Evolutionary conservation across 2,797 vertebrate species (phyloP), one percentile per base, ranked within the genome.

Genomic region (Propithecus perrieri): DNA sequence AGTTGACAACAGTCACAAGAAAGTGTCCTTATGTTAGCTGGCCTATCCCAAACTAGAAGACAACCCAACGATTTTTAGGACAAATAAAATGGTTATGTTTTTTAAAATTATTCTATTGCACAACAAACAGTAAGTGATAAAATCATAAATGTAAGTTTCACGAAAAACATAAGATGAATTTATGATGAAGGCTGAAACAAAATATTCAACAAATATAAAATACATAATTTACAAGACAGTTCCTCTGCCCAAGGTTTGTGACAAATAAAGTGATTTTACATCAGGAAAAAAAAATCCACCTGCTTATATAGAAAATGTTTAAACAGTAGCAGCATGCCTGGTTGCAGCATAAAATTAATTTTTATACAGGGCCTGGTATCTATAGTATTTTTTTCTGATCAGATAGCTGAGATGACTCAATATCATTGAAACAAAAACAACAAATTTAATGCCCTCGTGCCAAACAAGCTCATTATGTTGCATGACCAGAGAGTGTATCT

Each of bases 391-490:
- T 91, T 80, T 2, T 83, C 1, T 65, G 10, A 84, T n/a, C 9
- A 63, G 4, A 13, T 41, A 71, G 12, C 11, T 67, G 17, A 91
- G 4, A 79, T 76, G 13, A 74, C 1, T 63, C 22, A 87, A 10
- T 79, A 46, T 50, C 59, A 80, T 41, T 63, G 26, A 91, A 57
- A 65, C 7, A 20, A 71, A 85, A 72, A 43, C 53, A 33, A 59
- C 2, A 53, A 69, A 53, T 65, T 41, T 87, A 57, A 71, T 95
- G 41, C 78, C 26, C 26, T 93, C 71, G 28, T 88, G 46, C 63
- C 38, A 50, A 38, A 85, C 87, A 80, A 79, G 7, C n/a, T 91
- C 26, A 75, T 92, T 53, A 63, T 69, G 13, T 28, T 57, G 22
- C 26, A 65, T 87, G 46, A 59, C n/a, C 33, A n/a, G 46, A 90